Evolutionary conservation across 2,888 invertebrate species (phyloP), one percentile per base, ranked within the genome.

Genomic region (Loripinus fragilis): DNA sequence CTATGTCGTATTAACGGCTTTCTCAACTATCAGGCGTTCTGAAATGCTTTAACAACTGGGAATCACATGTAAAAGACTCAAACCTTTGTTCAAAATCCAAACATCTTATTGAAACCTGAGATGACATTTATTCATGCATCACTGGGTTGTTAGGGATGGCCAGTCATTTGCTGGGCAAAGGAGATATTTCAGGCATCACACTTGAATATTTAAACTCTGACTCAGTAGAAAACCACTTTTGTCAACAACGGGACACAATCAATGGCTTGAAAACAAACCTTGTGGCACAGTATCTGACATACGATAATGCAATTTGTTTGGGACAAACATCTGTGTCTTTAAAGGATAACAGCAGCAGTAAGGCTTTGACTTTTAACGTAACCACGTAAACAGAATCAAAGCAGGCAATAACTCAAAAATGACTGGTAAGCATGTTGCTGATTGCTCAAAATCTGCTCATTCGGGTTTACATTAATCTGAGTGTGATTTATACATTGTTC

Each of bases 231-330:
- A 55, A 55, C 30, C 55, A 25, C 23, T 55, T 55, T 28, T n/a
- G n/a, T n/a, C n/a, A 55, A 28, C 55, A 55, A 28, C 55, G 55
- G 55, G 55, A 28, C 25, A 55, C 30, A n/a, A 25, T 55, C 28
- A 8, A 55, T 28, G 23, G 55, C 20, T 28, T 55, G 55, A 55
- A 55, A 8, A 55, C 55, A 7, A 55, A 55, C 28, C 55, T 28
- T 28, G 8, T 55, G 7, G 55, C 55, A 7, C 55, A 55, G 30
- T 55, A 55, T 55, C 28, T 25, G 30, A 25, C 55, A 10, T 55
- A 25, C 25, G 28, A 55, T 55, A 55, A 25, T 28, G 25, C 55
- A 7, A 55, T 55, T 55, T 55, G 55, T 20, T 17, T 55, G 5
- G 30, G 55, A 7, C 55, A 55, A 28, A 55, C 55, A 10, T 55